A percentile compares a stretch with the other conserved stretches of the same genome.
These are phyloP conservation scores for Scolopax bukidnonensis DNA, from an alignment of 2,797 vertebrate species.

Conservation along the genomic window DNA sequence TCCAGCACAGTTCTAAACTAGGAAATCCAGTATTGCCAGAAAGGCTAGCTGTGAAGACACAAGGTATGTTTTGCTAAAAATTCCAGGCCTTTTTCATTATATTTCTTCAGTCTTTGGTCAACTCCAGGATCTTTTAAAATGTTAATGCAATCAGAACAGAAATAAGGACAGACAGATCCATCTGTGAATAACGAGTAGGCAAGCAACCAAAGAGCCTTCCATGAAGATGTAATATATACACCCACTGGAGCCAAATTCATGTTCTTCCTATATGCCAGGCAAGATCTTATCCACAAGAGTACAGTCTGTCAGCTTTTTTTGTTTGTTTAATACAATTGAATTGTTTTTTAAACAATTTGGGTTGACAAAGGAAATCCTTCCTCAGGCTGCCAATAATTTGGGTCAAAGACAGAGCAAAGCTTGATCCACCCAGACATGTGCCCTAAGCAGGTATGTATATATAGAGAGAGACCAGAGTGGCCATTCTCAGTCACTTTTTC, in stretches of 20 bases:
- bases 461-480: fast-evolving
- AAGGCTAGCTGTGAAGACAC: background rate
- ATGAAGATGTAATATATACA: fast-evolving
- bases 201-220: background rate
- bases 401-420: background rate
- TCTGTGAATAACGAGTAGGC: background rate
- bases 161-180: background rate
- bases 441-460: background rate
- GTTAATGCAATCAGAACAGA: background rate
- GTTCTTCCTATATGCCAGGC: background rate
- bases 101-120: background rate
- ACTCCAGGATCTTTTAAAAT: background rate
- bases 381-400: background rate
- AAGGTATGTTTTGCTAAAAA: background rate
- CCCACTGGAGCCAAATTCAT: background rate
- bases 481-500: background rate
- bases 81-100: background rate
- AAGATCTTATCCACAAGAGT: background rate
- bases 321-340: background rate
- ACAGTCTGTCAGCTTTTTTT: background rate
- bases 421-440: background rate
- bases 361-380: background rate
- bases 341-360: background rate
- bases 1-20: background rate
- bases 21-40: background rate